phyloP scores from a whole-genome alignment of 2,113 vertebrate genomes.

The Bubo blakistoni region DNA sequence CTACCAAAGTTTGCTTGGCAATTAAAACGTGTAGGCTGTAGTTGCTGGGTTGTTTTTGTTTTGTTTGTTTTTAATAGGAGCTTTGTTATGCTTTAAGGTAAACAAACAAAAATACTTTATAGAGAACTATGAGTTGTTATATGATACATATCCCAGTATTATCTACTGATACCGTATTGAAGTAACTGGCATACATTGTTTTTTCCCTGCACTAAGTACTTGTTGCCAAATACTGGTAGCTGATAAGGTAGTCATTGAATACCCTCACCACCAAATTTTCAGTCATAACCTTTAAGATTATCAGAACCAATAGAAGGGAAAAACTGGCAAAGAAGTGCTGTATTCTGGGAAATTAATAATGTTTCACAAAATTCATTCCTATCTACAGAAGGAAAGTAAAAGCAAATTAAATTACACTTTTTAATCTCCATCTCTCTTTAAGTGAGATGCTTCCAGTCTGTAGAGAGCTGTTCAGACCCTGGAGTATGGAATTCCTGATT shows the following conservation, averaged over 20 bases:
- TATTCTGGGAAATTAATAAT: neutral
- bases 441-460: neutral
- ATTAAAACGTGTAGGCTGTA: neutral
- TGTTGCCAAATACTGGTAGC: neutral
- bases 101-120: neutral
- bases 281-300: neutral
- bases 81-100: neutral
- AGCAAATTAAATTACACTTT: neutral
- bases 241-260: neutral
- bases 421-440: neutral
- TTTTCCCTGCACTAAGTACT: neutral
- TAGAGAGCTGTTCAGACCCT: neutral
- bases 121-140: neutral
- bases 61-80: neutral
- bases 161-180: neutral
- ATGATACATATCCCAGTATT: neutral
- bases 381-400: neutral
- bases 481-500: neutral
- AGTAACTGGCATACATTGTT: neutral
- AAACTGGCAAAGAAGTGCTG: neutral
- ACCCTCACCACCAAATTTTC: neutral
- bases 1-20: neutral
- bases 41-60: neutral
- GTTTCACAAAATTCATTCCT: neutral
- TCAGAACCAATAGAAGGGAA: neutral